phyloP scores from a whole-genome alignment of 2,113 vertebrate genomes.

The Atrichornis clamosus region DNA sequence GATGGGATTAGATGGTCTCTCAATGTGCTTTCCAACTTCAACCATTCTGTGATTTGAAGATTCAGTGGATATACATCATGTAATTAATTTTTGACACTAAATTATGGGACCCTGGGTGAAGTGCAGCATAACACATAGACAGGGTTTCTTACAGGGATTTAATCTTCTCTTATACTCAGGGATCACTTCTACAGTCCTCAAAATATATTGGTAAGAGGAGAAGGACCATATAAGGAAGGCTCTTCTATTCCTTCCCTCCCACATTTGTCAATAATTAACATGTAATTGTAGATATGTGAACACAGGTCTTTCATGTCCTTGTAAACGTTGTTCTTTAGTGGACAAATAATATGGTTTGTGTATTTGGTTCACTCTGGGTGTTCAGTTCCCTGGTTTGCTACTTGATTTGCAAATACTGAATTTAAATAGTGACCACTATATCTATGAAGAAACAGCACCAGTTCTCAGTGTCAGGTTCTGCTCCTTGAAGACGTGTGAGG shows the following conservation, averaged over 20 bases:
- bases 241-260: not conserved
- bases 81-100: not conserved
- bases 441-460: not conserved
- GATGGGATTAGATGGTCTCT: not conserved
- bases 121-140: not conserved
- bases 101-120: not conserved
- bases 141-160: not conserved
- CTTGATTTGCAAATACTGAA: not conserved
- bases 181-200: not conserved
- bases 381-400: not conserved
- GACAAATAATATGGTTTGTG: not conserved
- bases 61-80: not conserved
- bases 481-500: not conserved
- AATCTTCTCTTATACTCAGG: not conserved
- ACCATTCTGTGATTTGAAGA: not conserved
- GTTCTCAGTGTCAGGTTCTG: not conserved
- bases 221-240: not conserved
- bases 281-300: not conserved
- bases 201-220: not conserved
- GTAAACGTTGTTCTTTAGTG: not conserved
- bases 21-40: not conserved
- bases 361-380: not conserved
- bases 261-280: not conserved
- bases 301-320: not conserved
- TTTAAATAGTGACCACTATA: not conserved